phyloP scores from a whole-genome alignment of 2,113 vertebrate species.

The Cervus canadensis region DNA sequence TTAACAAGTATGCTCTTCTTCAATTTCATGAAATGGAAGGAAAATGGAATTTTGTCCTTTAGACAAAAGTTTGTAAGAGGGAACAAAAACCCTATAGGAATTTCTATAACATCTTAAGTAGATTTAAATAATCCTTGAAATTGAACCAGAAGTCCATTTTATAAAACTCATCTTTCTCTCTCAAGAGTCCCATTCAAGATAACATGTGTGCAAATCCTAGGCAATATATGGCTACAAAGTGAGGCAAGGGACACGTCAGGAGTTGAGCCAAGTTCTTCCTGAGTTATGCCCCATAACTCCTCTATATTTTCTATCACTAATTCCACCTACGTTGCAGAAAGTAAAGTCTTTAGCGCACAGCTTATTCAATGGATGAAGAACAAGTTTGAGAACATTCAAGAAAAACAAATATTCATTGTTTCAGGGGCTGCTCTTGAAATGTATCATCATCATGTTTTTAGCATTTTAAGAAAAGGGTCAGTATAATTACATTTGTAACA shows the following conservation, averaged over 20 bases:
- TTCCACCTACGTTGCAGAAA: not conserved
- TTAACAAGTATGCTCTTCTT: not conserved
- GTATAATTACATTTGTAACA: not conserved
- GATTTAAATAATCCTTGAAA: slow-evolving; percentile 75
- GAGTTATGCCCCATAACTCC: slow-evolving; percentile 46
- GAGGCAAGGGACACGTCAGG: slow-evolving; percentile 48
- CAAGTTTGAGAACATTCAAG: not conserved
- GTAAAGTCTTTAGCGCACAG: not conserved
- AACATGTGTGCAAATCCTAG: slow-evolving; percentile 65
- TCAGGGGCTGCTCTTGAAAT: not conserved
- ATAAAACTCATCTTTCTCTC: slow-evolving; percentile 67
- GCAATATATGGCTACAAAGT: slow-evolving; percentile 56
- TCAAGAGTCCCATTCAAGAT: slow-evolving; percentile 59
- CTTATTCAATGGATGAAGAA: not conserved
- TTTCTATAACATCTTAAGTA: slow-evolving; percentile 65
- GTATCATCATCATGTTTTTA: not conserved
- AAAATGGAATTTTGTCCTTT: slow-evolving; percentile 13
- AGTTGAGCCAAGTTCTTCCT: slow-evolving; percentile 57
- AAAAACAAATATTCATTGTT: not conserved
- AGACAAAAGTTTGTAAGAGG: slow-evolving; percentile 9
- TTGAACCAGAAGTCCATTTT: slow-evolving; percentile 64
- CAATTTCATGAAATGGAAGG: slow-evolving; percentile 30
- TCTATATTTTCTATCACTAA: not conserved
- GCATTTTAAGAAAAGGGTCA: not conserved
- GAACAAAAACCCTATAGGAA: slow-evolving; percentile 22